A percentile compares a stretch with the other conserved stretches of the same genome.
These are phyloP conservation scores for Drosophila mettleri DNA, from an alignment of 2,888 invertebrate species.

Conservation along the genomic window DNA sequence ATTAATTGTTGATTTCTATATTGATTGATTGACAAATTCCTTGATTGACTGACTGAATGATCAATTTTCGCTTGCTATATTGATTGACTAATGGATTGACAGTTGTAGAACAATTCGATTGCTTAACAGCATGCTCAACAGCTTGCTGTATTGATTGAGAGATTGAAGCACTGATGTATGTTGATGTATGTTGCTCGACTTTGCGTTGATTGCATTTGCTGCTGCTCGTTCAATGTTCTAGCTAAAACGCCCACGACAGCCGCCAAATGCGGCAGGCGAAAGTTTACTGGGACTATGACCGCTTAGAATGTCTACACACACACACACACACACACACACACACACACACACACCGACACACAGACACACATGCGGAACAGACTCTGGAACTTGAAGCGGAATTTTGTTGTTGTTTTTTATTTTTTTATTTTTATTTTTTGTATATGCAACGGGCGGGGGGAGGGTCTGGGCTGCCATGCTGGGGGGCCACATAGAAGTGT, in stretches of 20 bases:
- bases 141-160: background rate
- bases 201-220: conserved; percentile 11
- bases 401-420: conserved; percentile 53
- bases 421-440: background rate
- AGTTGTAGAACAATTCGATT: background rate
- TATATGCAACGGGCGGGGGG: conserved; percentile 9
- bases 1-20: no score
- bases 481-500: conserved; percentile 68
- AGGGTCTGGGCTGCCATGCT: conserved; percentile 12
- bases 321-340: conserved; percentile 31
- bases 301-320: conserved; percentile 77
- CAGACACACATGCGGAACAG: conserved; percentile 56
- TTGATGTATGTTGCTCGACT: background rate
- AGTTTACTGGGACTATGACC: conserved; percentile 81
- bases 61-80: no score
- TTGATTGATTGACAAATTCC: background rate
- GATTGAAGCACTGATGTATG: no score
- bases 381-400: conserved; percentile 74
- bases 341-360: conserved; percentile 41
- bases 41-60: background rate
- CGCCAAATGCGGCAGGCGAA: conserved; percentile 72
- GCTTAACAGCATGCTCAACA: background rate
- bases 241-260: conserved; percentile 47
- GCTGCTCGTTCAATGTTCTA: conserved; percentile 4
- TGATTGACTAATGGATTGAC: background rate